Conservation (phyloP, 1,140 invertebrate species). For the Triops longicaudatus region DNA sequence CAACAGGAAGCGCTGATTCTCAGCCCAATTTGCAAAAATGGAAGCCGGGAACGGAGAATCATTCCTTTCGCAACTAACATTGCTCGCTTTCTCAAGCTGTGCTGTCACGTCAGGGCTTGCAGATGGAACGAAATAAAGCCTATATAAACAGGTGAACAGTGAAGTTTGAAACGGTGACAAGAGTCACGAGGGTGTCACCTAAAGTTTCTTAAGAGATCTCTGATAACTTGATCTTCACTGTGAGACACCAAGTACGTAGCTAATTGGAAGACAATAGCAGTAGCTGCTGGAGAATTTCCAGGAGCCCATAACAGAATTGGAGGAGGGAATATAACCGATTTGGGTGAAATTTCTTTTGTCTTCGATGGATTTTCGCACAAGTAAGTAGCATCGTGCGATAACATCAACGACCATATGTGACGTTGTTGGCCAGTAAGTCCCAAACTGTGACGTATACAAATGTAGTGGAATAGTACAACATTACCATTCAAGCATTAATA, state of each 20-base stretch:
- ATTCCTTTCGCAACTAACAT: background rate
- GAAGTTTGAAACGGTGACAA: background rate
- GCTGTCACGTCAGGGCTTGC: background rate
- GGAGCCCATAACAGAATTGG: background rate
- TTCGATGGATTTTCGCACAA: background rate
- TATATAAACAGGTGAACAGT: background rate
- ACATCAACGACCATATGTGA: background rate
- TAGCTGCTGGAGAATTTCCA: background rate
- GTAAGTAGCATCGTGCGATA: background rate
- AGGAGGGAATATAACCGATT: background rate
- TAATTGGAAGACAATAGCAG: background rate
- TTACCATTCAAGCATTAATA: background rate
- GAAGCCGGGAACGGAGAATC: background rate
- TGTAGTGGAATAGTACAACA: background rate
- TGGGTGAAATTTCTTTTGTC: background rate
- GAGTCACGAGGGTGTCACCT: background rate
- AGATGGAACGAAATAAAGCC: background rate
- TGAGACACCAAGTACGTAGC: background rate
- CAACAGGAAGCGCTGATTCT: background rate
- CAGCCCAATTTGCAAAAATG: background rate
- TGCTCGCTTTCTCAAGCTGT: background rate
- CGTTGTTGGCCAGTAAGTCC: background rate
- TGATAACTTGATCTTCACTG: background rate
- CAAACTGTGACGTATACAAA: background rate
- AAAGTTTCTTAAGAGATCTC: background rate